phyloP scores from a whole-genome alignment of 2,797 vertebrate genomes.

The Okamejei kenojei region DNA sequence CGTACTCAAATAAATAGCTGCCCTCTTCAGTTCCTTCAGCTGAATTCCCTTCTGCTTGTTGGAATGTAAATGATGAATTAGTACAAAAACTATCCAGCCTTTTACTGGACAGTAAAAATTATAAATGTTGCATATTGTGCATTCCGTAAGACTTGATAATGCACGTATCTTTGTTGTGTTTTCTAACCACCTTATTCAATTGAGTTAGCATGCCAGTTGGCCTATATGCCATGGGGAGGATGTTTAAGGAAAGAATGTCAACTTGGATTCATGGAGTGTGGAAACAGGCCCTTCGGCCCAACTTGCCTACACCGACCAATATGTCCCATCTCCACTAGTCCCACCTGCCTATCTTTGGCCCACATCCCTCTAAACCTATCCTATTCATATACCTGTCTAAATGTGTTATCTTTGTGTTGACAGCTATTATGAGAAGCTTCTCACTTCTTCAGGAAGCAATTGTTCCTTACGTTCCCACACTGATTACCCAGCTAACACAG shows the following conservation, averaged over 20 bases:
- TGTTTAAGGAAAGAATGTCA: neutral
- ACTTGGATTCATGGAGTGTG: no score
- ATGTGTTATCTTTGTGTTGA: constrained; percentile 44
- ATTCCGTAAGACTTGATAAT: neutral
- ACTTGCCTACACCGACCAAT: no score
- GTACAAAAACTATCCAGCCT: neutral
- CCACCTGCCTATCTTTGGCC: no score
- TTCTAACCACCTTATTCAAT: neutral
- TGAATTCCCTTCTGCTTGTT: neutral
- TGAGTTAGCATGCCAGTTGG: neutral
- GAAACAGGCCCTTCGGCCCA: no score
- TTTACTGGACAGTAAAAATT: neutral
- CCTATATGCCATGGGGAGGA: neutral
- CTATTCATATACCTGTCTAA: neutral
- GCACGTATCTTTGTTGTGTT: neutral
- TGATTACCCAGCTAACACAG: constrained; percentile 91
- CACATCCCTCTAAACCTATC: no score
- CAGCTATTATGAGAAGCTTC: constrained; percentile 98
- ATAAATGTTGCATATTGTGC: neutral
- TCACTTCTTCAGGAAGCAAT: constrained; percentile 93
- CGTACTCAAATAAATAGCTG: neutral
- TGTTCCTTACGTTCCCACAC: constrained; percentile 87
- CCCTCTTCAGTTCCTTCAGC: neutral
- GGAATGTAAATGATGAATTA: neutral
- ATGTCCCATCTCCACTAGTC: no score